These are phyloP conservation scores for Calycopis cecrops DNA, from an alignment of 1,140 invertebrate genomes.

Conservation along the genomic window DNA sequence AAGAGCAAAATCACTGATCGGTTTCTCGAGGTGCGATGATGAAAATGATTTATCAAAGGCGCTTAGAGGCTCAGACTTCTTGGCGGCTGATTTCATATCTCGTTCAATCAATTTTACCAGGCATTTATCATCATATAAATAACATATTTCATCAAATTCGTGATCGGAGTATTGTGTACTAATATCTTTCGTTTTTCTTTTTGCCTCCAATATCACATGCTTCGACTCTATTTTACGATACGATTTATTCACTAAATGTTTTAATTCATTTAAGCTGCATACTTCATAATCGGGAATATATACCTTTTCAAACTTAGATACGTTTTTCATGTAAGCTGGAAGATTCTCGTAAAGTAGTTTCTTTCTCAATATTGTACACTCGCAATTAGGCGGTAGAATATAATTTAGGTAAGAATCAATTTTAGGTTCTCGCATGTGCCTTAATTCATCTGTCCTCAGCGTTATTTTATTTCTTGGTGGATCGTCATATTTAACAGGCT, in stretches of 20 bases:
- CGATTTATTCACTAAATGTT: conserved; percentile 40
- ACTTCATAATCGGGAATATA: conserved; percentile 49
- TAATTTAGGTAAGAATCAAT: conserved; percentile 50
- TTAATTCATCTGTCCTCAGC: conserved; percentile 31
- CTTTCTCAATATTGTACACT: conserved; percentile 45
- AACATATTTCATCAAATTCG: conserved; percentile 46
- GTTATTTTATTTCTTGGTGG: conserved; percentile 33
- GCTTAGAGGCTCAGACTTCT: not conserved
- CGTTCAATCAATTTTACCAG: no score
- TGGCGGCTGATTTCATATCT: no score
- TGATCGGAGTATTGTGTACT: conserved; percentile 47
- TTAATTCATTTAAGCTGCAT: conserved; percentile 42
- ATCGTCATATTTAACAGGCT: not conserved
- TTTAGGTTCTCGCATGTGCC: conserved; percentile 50
- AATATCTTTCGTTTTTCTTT: conserved; percentile 37
- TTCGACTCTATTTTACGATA: conserved; percentile 20
- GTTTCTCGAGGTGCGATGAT: not conserved
- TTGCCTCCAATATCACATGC: not conserved
- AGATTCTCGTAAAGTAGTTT: conserved; percentile 52
- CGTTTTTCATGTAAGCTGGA: conserved; percentile 56
- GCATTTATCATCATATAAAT: conserved; percentile 37
- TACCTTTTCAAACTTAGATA: conserved; percentile 39
- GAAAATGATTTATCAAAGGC: not conserved
- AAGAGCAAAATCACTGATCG: no score
- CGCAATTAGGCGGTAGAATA: conserved; percentile 39